Evolutionary conservation across 2,113 vertebrate genomes (phyloP).

Genomic region (Syngnathus scovelli): DNA sequence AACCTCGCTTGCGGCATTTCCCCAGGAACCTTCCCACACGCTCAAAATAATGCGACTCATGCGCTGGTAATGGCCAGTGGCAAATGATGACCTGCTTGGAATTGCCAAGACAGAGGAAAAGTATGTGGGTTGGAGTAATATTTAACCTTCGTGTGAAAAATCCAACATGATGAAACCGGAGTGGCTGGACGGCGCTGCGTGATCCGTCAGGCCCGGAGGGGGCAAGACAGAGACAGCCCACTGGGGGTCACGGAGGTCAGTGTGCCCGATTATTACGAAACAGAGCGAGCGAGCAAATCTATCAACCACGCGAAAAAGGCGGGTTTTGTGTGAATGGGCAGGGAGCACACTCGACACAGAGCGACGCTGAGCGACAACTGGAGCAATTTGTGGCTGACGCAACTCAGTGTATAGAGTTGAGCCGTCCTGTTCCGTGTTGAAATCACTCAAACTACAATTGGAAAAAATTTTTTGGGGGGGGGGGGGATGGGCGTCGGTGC

Average conservation of each 20-base stretch:
- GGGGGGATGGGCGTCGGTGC: background rate
- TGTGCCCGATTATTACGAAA: background rate
- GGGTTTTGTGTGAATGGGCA: background rate
- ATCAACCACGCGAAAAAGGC: background rate
- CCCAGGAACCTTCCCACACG: constrained; percentile 52
- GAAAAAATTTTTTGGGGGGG: constrained; percentile 14
- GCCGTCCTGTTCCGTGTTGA: too few species aligned
- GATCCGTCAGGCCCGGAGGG: background rate
- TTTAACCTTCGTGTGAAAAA: constrained; percentile 1
- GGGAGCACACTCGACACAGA: too few species aligned
- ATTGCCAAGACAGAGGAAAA: too few species aligned
- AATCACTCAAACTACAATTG: constrained; percentile 18
- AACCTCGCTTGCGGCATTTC: constrained; percentile 44
- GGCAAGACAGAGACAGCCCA: background rate
- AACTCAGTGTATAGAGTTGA: background rate
- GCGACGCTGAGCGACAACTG: too few species aligned
- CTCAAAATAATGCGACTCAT: constrained; percentile 42
- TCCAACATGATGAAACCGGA: constrained; percentile 38
- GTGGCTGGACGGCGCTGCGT: background rate
- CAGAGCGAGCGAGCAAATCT: background rate
- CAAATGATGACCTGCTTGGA: too few species aligned
- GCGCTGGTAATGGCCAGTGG: constrained; percentile 22
- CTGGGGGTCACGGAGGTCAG: background rate
- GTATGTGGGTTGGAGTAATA: too few species aligned
- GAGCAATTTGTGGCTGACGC: too few species aligned